These are phyloP conservation scores for Caenorhabditis tropicalis DNA, from an alignment of 1,140 invertebrate genomes.

Conservation along the genomic window DNA sequence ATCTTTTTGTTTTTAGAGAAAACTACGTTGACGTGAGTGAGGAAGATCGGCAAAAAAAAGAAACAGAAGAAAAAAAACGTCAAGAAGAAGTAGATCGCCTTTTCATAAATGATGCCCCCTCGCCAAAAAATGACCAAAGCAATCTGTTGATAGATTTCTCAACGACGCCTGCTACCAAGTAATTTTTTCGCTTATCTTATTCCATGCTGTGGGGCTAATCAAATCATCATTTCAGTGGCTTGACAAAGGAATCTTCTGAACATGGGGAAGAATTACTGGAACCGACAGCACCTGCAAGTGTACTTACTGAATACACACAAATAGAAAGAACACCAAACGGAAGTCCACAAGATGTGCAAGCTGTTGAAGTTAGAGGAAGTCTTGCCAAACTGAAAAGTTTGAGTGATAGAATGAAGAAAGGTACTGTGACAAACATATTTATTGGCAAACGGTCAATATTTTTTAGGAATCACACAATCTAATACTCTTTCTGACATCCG, in stretches of 20 bases:
- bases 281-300: no score
- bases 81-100: neutral
- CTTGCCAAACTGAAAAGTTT: slow-evolving; percentile 11
- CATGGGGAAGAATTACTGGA: no score
- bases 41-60: neutral
- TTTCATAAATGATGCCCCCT: neutral
- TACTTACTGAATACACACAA: no score
- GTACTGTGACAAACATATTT: neutral
- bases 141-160: neutral
- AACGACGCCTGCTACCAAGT: neutral
- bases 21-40: neutral
- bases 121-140: neutral
- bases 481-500: slow-evolving; percentile 27
- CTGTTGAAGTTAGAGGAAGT: neutral
- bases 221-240: neutral
- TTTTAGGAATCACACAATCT: slow-evolving; percentile 1
- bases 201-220: no score
- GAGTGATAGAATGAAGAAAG: slow-evolving; percentile 18
- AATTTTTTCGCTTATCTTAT: no score
- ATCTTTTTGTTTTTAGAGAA: neutral
- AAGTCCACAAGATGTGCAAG: no score
- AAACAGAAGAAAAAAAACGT: neutral
- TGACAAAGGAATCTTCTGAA: neutral
- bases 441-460: neutral
- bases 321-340: no score